Conservation (phyloP, 2,113 vertebrate species). For the Sphyrna mokarran region DNA sequence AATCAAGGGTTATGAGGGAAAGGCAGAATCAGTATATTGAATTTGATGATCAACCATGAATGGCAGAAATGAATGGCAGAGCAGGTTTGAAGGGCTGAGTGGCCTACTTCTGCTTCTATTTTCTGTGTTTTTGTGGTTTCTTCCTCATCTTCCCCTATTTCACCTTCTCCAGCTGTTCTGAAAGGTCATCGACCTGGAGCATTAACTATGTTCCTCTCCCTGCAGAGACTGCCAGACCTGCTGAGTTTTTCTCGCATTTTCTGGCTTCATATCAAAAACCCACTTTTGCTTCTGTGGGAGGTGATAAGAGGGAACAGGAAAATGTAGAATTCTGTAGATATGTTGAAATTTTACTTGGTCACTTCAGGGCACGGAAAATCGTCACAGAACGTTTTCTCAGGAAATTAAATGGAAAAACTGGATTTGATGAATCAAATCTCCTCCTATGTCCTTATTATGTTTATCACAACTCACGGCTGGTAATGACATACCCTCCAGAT, state of each 20-base stretch:
- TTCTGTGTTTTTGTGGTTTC: background rate
- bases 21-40: too few species aligned
- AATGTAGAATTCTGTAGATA: background rate
- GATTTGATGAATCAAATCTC: conserved; percentile 13
- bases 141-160: background rate
- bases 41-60: too few species aligned
- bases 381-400: background rate
- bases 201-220: background rate
- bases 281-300: background rate
- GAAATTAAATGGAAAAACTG: background rate
- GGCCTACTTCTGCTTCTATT: too few species aligned
- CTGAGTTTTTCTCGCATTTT: background rate
- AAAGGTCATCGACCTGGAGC: background rate
- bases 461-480: conserved; percentile 1
- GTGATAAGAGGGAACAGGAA: background rate
- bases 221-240: background rate
- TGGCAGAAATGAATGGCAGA: too few species aligned
- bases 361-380: background rate
- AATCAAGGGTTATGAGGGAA: too few species aligned
- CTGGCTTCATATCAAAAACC: background rate
- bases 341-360: background rate
- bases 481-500: background rate
- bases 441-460: background rate
- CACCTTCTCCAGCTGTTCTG: background rate
- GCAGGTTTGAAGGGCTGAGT: too few species aligned